Evolutionary conservation across 2,113 vertebrate species (phyloP), one percentile per base, ranked within the genome.

Genomic region (Tinamus guttatus): DNA sequence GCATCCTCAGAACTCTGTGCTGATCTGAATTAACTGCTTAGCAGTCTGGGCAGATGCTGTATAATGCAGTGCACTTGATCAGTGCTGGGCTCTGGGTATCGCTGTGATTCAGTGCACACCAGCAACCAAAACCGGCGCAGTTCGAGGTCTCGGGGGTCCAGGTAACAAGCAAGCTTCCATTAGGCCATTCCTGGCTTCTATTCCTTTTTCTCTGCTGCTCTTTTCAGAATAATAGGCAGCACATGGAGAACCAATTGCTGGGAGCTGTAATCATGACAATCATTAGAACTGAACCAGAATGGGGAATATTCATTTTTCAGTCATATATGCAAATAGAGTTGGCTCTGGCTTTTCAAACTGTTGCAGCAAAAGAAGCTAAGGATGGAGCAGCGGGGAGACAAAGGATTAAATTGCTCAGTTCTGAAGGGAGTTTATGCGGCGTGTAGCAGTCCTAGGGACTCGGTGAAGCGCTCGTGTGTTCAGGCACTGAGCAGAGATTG

Each of bases 151-250:
- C 64, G 63, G 68, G 67, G 49, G 82, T 79, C 43, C 85, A 43
- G 91, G 56, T 85, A 89, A 52, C 89, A 92, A 88, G 85, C 34
- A 90, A 52, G 74, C 54, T 74, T 73, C 68, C 59, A 49, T 86
- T 87, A 47, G 91, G 91, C 47, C 36, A 38, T 89, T 80, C 52
- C 43, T 89, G 52, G 86, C 59, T 87, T 94, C 87, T 67, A 47
- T 91, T 89, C 80, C 87, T 77, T 80, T 58, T 93, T 91, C 28
- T 91, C n/a, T 87, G 67, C 58, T 93, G 52, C 34, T 85, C 62
- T 93, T 94, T 82, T 91, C 87, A 94, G 58, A 43, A 41, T 91
- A 47, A 22, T 54, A 34, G 62, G 24, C 43, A 73, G 34, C 56
- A 52, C 56, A 58, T 89, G 34, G 14, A 34, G 63, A 93, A 7